Percentiles rank a stretch among this genome's conserved stretches.
phyloP scores from a whole-genome alignment of 2,797 vertebrate species.

The Phrynocephalus forsythii region DNA sequence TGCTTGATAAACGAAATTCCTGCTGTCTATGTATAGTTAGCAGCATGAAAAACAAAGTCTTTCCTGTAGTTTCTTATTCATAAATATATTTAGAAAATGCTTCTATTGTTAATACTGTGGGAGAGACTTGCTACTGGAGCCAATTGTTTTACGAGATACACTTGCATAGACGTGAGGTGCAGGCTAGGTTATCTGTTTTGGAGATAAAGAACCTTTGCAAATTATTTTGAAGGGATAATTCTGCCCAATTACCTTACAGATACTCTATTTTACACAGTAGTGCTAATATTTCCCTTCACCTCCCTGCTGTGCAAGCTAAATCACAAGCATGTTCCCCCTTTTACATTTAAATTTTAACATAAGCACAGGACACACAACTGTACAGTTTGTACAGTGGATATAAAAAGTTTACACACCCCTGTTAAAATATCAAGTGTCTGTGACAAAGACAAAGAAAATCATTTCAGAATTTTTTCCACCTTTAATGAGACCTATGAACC shows the following conservation, averaged over 20 bases:
- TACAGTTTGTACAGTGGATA: neutral
- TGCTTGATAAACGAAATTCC: neutral
- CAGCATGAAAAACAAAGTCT: constrained; percentile 12
- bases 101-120: constrained; percentile 1
- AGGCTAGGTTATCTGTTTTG: neutral
- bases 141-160: neutral
- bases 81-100: constrained; percentile 10
- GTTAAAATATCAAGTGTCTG: no score
- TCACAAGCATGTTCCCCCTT: neutral
- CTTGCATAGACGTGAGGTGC: neutral
- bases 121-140: neutral
- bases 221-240: neutral
- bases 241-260: no score
- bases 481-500: no score
- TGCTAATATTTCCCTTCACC: neutral
- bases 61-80: constrained; percentile 10
- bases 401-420: no score
- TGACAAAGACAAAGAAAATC: no score
- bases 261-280: neutral
- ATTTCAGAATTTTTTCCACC: no score
- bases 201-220: neutral
- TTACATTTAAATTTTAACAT: neutral
- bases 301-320: neutral
- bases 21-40: constrained; percentile 16
- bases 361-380: neutral